Evolutionary conservation across 2,113 vertebrate species (phyloP).

Genomic region (Siniperca knerii): DNA sequence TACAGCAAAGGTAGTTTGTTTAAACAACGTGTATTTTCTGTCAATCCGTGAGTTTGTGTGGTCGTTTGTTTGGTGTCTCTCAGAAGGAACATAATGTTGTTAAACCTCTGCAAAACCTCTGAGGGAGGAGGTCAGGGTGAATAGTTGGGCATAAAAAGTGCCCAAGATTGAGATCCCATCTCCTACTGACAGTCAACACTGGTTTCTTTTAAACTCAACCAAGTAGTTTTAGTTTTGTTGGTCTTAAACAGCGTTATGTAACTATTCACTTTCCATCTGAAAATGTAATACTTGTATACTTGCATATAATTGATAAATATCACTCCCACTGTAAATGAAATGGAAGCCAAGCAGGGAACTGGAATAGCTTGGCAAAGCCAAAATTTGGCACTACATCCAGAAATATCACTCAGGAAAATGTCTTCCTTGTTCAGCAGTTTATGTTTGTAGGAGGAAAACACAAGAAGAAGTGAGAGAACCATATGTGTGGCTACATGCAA

Average conservation of each 20-base stretch:
- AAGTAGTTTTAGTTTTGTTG: too few species aligned
- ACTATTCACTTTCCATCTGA: not conserved
- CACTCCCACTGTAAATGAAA: constrained; percentile 46
- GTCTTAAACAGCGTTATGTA: not conserved
- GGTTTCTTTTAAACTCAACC: too few species aligned
- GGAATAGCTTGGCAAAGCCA: constrained; percentile 33
- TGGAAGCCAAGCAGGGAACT: constrained; percentile 38
- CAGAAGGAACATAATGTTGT: not conserved
- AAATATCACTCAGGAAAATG: not conserved
- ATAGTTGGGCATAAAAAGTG: not conserved
- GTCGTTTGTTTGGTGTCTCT: not conserved
- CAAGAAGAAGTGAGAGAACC: not conserved
- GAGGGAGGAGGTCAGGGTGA: not conserved
- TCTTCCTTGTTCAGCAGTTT: not conserved
- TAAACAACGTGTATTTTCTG: not conserved
- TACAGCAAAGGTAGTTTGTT: not conserved
- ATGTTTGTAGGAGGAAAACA: constrained; percentile 4
- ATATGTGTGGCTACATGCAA: not conserved
- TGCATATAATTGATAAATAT: constrained; percentile 31
- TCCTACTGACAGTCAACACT: not conserved
- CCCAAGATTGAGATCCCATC: not conserved
- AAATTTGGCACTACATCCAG: constrained; percentile 16
- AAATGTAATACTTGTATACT: constrained; percentile 1
- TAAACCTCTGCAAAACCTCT: not conserved
- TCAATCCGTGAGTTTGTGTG: not conserved